These are phyloP conservation scores for Triplophysa yarkandensis DNA, from an alignment of 2,797 vertebrate species.

Conservation along the genomic window DNA sequence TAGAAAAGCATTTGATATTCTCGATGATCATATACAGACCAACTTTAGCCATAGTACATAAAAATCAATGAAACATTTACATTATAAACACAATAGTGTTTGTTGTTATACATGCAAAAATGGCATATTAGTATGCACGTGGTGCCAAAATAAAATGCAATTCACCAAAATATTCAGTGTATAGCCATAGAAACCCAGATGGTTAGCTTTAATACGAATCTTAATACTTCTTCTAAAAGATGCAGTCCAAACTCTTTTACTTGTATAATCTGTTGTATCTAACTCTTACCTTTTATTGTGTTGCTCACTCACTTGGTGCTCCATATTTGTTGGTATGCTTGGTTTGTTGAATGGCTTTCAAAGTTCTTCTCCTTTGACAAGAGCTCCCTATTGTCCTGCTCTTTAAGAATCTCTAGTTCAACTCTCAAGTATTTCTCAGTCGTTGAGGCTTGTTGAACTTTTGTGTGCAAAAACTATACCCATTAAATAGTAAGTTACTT, in stretches of 20 bases:
- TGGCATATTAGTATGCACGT: too few species aligned
- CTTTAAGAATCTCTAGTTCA: background rate
- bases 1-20: background rate
- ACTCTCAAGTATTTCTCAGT: background rate
- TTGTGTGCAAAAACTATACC: background rate
- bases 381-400: background rate
- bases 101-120: too few species aligned
- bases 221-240: too few species aligned
- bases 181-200: too few species aligned
- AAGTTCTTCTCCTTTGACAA: conserved; percentile 3
- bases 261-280: too few species aligned
- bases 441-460: background rate
- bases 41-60: too few species aligned
- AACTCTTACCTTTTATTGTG: conserved; percentile 5
- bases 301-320: conserved; percentile 4
- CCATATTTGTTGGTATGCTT: conserved; percentile 3
- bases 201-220: too few species aligned
- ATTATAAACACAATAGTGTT: too few species aligned
- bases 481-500: too few species aligned
- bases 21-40: background rate
- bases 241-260: too few species aligned
- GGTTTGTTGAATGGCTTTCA: background rate
- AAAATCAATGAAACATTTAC: background rate
- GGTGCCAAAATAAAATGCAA: too few species aligned
- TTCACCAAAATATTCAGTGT: too few species aligned